Base-by-base conservation (phyloP, 2,113 vertebrate species). In the Panthera uncia region DNA sequence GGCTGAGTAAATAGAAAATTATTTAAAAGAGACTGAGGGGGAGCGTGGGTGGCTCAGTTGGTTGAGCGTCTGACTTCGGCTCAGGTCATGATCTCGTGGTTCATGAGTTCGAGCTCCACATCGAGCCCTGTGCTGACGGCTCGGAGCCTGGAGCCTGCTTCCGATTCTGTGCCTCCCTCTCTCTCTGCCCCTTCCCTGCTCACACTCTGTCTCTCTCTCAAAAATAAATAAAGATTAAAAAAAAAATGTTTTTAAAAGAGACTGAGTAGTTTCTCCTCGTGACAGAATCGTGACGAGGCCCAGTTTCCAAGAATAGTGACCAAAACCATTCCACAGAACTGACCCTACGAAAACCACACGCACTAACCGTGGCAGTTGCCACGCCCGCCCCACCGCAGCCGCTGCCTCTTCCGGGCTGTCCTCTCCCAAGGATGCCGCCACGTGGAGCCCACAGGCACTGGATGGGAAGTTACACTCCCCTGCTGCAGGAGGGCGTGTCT, bases 371-470 rank as follows among this genome's bases (percentile, higher is more conserved):
- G 29, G 18, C 14, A 0, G 23, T 29, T 14, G 50, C n/a, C 6
- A 0, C 9, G 23, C 19, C 11, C 1, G 7, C 31, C 31, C 31
- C 31, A 1, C 4, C 0, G 0, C 38, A 23, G 25, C 55, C 15
- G 4, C 7, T 0, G 33, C 38, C 33, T 11, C 19, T 18, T 13
- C 1, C 61, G 11, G 14, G 5, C 33, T 0, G 5, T 10, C 10
- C 31, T 31, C 52, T n/a, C 2, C 7, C 48, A 7, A 55, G 38
- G 29, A 36, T 21, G 31, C 19, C 18, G 1, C 8, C 13, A 0
- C 11, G 41, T 10, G 5, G 6, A 12, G 27, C 11, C 38, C 21
- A 41, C 19, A 18, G 19, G 36, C 11, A 41, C 14, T 2, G 12
- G 5, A 1, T 2, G 14, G 1, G 6, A 25, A 21, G 23, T 9